Evolutionary conservation across 2,888 invertebrate species (phyloP), one percentile per base, ranked within the genome.

Genomic region (Eristalis arbustorum): DNA sequence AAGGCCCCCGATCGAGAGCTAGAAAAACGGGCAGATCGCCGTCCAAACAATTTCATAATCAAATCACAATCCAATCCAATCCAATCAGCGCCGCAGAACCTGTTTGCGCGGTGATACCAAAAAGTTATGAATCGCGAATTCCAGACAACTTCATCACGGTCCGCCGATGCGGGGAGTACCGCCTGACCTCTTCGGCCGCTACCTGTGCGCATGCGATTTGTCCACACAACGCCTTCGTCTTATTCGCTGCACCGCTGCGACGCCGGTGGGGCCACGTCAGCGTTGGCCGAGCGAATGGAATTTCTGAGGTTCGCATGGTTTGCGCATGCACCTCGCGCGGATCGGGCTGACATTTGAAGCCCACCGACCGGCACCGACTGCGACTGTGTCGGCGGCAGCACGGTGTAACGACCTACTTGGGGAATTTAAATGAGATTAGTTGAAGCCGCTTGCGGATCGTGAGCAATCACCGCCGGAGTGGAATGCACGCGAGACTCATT

Each of bases 321-420:
- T 61, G 40, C 25, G 25, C n/a, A 40, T 73, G 37, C 56, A 11
- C 75, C 68, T 40, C 56, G 37, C 56, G 37, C 28, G 66, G 42
- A 66, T 77, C 34, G 62, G 25, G 42, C 73, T 83, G 83, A 83
- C 83, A 83, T 83, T 83, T 82, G 77, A 82, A 72, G 67, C 71
- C 72, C 59, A 34, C 64, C 71, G 56, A 31, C 68, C n/a, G 25
- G 28, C 25, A 31, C 28, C 18, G 59, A 2, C n/a, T 18, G 34
- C 72, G 56, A 34, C 77, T n/a, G 18, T 18, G 8, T 8, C 49
- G 62, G 23, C 10, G 31, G 31, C 31, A 31, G 31, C 31, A 1
- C 77, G n/a, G 67, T 67, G 40, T 28, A 68, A 72, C 73, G 78
- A 83, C 83, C 83, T 78, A 83, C 72, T 78, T 83, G 68, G 73